Conservation (phyloP, 2,113 vertebrate species). For the Nesoenas mayeri region DNA sequence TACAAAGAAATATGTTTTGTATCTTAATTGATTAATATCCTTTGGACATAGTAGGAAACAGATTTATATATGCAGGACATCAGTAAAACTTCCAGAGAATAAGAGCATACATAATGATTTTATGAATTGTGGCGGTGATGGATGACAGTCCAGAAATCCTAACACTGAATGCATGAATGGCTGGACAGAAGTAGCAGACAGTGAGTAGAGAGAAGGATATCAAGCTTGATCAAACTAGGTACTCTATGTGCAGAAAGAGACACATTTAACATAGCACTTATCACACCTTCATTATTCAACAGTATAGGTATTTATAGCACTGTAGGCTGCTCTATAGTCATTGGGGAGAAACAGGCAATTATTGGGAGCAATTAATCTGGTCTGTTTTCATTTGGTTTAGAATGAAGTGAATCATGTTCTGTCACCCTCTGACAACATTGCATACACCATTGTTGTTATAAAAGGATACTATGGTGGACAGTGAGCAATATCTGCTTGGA, state of each 20-base stretch:
- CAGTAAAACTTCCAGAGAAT: neutral
- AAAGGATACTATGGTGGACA: neutral
- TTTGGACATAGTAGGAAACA: neutral
- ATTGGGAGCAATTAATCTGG: neutral
- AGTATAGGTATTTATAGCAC: neutral
- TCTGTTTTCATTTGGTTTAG: neutral
- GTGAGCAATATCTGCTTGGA: neutral
- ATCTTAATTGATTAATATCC: neutral
- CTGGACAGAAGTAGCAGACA: neutral
- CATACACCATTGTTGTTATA: neutral
- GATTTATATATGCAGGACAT: neutral
- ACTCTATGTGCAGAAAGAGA: neutral
- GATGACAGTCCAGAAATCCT: neutral
- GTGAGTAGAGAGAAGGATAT: neutral
- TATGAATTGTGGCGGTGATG: neutral
- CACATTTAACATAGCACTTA: neutral
- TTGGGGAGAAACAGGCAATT: neutral
- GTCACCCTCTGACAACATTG: neutral
- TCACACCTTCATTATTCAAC: neutral
- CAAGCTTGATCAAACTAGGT: neutral
- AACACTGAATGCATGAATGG: neutral
- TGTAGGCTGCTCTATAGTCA: neutral
- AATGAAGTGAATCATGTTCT: neutral
- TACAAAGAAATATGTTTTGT: neutral
- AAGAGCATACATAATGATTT: neutral